phyloP scores from a whole-genome alignment of 2,888 invertebrate genomes.

The Acanthoscelides obtectus region DNA sequence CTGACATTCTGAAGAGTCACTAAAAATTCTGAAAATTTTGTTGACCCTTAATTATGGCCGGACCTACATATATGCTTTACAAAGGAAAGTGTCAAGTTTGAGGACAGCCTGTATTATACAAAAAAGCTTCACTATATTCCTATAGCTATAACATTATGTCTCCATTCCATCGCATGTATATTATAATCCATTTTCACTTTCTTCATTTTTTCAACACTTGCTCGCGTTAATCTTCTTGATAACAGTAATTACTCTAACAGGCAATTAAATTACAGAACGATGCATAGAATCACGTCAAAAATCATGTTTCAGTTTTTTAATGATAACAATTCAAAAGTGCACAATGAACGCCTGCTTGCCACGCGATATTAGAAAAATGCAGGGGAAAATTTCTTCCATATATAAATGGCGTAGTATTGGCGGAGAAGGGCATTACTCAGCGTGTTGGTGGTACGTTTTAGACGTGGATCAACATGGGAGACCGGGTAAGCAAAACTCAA shows the following conservation, averaged over 20 bases:
- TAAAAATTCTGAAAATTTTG: no score
- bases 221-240: neutral
- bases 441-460: conserved; percentile 18
- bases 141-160: no score
- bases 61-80: no score
- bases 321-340: neutral
- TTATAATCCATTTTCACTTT: neutral
- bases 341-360: neutral
- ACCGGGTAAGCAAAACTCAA: conserved; percentile 24
- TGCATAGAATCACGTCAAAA: neutral
- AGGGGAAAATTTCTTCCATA: neutral
- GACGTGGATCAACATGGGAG: conserved; percentile 26
- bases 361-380: neutral
- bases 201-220: neutral
- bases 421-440: conserved; percentile 19
- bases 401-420: neutral
- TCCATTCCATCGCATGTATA: neutral
- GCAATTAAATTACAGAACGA: neutral
- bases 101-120: no score
- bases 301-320: neutral
- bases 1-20: no score
- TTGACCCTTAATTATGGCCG: no score
- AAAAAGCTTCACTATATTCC: no score
- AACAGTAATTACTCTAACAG: neutral
- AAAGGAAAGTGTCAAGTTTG: no score